Evolutionary conservation across 1,140 invertebrate genomes (phyloP).

Genomic region (Latrodectus geometricus): DNA sequence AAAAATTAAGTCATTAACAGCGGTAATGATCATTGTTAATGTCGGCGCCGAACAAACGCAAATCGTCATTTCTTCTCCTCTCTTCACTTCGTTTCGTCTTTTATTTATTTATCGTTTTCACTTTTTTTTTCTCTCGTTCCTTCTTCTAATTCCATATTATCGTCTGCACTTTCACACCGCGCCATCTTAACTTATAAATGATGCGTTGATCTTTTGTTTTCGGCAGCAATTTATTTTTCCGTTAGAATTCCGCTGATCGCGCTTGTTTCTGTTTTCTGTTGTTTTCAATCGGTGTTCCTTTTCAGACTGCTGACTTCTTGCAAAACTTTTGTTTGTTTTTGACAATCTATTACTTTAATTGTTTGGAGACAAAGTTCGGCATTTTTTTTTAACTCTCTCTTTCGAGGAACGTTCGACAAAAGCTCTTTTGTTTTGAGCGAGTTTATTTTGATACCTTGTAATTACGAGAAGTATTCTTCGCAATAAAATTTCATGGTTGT

Average conservation of each 20-base stretch:
- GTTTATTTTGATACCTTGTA: conserved; percentile 35
- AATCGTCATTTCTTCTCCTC: conserved; percentile 19
- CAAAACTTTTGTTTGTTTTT: conserved; percentile 25
- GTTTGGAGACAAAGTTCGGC: conserved; percentile 14
- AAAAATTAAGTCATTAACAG: conserved; percentile 59
- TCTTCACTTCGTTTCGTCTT: conserved; percentile 52
- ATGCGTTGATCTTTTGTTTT: conserved; percentile 48
- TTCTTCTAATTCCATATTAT: conserved; percentile 5
- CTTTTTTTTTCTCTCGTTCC: conserved; percentile 9
- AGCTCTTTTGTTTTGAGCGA: conserved; percentile 16
- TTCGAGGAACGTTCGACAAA: conserved; percentile 11
- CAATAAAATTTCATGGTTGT: not conserved
- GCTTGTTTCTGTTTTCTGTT: conserved; percentile 18
- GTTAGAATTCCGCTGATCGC: conserved; percentile 51
- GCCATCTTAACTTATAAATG: conserved; percentile 47
- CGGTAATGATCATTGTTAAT: conserved; percentile 51
- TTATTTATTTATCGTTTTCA: conserved; percentile 18
- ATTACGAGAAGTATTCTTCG: not conserved
- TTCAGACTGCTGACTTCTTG: conserved; percentile 38
- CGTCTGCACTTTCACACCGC: conserved; percentile 34
- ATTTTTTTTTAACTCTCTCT: not conserved
- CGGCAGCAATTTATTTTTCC: conserved; percentile 50
- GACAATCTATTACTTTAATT: conserved; percentile 17
- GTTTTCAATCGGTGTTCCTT: conserved; percentile 29
- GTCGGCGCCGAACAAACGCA: conserved; percentile 43